A percentile compares a stretch with the other conserved stretches of the same genome.
Conservation (phyloP, 1,140 invertebrate species). For the Bathynomus jamesi region DNA sequence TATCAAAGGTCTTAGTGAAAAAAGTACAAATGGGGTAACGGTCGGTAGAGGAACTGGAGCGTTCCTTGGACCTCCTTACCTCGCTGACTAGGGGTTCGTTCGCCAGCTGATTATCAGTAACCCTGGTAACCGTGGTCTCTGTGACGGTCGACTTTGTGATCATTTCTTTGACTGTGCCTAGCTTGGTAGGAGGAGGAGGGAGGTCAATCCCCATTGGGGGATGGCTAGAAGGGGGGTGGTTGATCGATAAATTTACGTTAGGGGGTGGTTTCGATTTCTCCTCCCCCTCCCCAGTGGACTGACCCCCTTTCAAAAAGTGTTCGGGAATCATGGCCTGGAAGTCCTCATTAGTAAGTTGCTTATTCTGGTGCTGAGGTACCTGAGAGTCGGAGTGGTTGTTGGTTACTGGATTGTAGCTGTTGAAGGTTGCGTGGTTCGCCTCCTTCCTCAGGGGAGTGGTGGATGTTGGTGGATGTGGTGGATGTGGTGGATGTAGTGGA, state of each 20-base stretch:
- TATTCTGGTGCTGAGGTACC: constrained; percentile 48
- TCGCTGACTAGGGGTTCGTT: constrained; percentile 69
- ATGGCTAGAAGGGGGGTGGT: constrained; percentile 49
- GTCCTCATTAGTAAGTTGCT: constrained; percentile 80
- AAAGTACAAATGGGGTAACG: too few relatives aligned
- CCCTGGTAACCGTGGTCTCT: constrained; percentile 82
- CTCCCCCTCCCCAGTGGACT: constrained; percentile 41
- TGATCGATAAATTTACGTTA: constrained; percentile 55
- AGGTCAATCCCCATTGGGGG: constrained; percentile 52
- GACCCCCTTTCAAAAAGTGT: constrained; percentile 59
- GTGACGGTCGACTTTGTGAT: constrained; percentile 87
- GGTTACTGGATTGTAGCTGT: constrained; percentile 14
- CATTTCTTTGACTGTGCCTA: constrained; percentile 71
- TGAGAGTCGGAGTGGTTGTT: constrained; percentile 3
- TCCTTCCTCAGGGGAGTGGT: constrained; percentile 11
- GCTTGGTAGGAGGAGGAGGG: constrained; percentile 68
- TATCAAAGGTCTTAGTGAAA: too few relatives aligned
- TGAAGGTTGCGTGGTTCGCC: neutral
- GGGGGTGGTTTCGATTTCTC: constrained; percentile 39
- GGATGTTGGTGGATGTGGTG: constrained; percentile 29
- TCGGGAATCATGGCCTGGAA: constrained; percentile 88
- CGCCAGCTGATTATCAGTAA: constrained; percentile 80
- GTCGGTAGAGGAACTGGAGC: too few relatives aligned
- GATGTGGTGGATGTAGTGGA: constrained; percentile 43
- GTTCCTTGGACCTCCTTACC: too few relatives aligned